Base-by-base conservation (phyloP, 1,140 invertebrate genomes). In the Cherax destructor region DNA sequence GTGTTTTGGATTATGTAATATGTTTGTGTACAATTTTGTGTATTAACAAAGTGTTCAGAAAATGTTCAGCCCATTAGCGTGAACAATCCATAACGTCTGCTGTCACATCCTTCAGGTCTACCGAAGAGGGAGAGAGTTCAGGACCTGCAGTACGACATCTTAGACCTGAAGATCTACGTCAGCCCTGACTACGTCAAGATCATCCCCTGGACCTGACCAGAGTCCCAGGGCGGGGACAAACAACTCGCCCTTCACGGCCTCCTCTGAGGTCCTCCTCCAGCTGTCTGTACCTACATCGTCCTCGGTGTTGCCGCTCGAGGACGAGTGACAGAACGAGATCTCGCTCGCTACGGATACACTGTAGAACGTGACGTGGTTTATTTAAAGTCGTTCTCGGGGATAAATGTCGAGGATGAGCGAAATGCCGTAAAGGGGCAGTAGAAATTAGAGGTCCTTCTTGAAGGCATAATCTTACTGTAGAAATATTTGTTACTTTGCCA, bases 111-210 rank as follows among this genome's bases (percentile, higher is more conserved):
- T 5, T 50, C 88, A 91, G 88, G 88, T 69, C 81, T 85, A 21
- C 88, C 88, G 16, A 86, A 85, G 59, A 69, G 81, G 21, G 88
- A 78, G 72, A 74, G 88, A 30, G 74, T 91, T 50, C 81, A 91
- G 72, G 88, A 91, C 83, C 56, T 91, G 52, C 88, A 91, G 74
- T 91, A 91, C 21, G 88, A 91, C 83, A 91, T 91, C 83, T 52
- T 91, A 49, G 88, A 91, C 59, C 88, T 91, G 56, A 91, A 85
- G 76, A 79, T 91, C 21, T 91, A 91, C 83, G 24, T 91, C 88
- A 91, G 88, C 83, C 88, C 88, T 18, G 88, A 91, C 65, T 91
- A 85, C 83, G 88, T 91, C 83, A 91, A 83, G 47, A 91, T 91
- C 81, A 91, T 78, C 56, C 88, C 88, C 21, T 91, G 88, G 85